Evolutionary conservation across 2,888 invertebrate species (phyloP).

Genomic region (Plebejus argus): DNA sequence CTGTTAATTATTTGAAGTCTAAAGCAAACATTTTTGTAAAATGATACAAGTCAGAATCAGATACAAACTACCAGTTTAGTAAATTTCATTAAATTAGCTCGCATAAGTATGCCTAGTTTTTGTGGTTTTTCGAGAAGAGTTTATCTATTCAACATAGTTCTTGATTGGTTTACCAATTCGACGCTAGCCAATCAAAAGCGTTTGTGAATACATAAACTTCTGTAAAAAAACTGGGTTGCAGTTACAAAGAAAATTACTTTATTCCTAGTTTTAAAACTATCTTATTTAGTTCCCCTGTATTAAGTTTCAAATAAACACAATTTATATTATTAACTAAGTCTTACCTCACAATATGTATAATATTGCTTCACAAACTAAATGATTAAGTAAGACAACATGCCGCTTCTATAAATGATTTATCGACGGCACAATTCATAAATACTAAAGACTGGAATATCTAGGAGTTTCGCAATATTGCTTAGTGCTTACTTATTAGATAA

Average conservation of each 20-base stretch:
- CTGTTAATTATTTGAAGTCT: neutral
- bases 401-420: conserved; percentile 23
- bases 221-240: neutral
- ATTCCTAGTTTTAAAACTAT: neutral
- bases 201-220: neutral
- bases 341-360: neutral
- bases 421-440: conserved; percentile 13
- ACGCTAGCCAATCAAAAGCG: neutral
- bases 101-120: neutral
- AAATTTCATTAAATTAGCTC: neutral
- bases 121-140: neutral
- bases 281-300: neutral
- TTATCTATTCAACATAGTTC: neutral
- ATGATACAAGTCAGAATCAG: no score
- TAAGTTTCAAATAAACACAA: neutral
- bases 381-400: conserved; percentile 18
- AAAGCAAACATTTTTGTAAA: no score
- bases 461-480: conserved; percentile 24
- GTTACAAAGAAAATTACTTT: neutral
- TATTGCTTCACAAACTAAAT: conserved; percentile 2
- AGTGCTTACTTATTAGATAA: conserved; percentile 25
- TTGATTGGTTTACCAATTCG: neutral
- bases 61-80: neutral
- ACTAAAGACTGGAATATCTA: conserved; percentile 21
- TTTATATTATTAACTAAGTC: neutral